phyloP scores from a whole-genome alignment of 2,888 invertebrate species.

The Dendrolimus houi region DNA sequence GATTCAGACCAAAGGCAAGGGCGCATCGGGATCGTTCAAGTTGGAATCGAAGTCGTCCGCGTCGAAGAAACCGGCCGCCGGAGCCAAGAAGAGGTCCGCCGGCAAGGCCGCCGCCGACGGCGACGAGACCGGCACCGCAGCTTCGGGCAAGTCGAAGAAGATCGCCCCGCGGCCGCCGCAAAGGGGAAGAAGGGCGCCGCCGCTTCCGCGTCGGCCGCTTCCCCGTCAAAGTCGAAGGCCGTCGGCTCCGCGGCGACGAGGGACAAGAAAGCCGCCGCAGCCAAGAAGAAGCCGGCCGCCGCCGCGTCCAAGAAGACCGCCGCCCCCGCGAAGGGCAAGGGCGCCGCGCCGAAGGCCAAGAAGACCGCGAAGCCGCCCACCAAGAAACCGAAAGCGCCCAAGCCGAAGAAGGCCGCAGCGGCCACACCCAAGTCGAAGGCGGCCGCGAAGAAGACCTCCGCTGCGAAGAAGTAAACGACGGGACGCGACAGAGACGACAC shows the following conservation, averaged over 20 bases:
- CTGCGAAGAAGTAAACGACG: too few relatives aligned
- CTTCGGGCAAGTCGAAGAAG: neutral
- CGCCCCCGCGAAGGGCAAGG: slow-evolving; percentile 17
- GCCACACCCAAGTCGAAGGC: too few relatives aligned
- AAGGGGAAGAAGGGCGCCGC: slow-evolving; percentile 11
- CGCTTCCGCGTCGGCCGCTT: slow-evolving; percentile 10
- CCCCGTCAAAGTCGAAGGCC: slow-evolving; percentile 16
- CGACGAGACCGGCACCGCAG: too few relatives aligned
- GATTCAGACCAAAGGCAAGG: slow-evolving; percentile 74
- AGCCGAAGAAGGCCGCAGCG: slow-evolving; percentile 41
- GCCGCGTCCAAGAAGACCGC: slow-evolving; percentile 20
- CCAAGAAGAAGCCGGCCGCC: slow-evolving; percentile 26
- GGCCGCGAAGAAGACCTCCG: too few relatives aligned
- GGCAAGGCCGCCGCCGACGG: slow-evolving; percentile 9
- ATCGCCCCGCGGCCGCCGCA: slow-evolving; percentile 4
- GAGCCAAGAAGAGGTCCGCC: slow-evolving; percentile 17
- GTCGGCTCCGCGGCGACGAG: slow-evolving; percentile 10
- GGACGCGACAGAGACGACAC: too few relatives aligned
- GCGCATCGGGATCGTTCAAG: slow-evolving; percentile 64
- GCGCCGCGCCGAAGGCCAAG: slow-evolving; percentile 32
- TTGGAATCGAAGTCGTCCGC: slow-evolving; percentile 35
- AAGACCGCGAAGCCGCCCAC: slow-evolving; percentile 26
- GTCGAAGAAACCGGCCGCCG: slow-evolving; percentile 2
- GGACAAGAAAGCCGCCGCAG: slow-evolving; percentile 27
- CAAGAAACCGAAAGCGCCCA: slow-evolving; percentile 48